phyloP scores from a whole-genome alignment of 2,113 vertebrate species.

The Dipodomys stephensi region DNA sequence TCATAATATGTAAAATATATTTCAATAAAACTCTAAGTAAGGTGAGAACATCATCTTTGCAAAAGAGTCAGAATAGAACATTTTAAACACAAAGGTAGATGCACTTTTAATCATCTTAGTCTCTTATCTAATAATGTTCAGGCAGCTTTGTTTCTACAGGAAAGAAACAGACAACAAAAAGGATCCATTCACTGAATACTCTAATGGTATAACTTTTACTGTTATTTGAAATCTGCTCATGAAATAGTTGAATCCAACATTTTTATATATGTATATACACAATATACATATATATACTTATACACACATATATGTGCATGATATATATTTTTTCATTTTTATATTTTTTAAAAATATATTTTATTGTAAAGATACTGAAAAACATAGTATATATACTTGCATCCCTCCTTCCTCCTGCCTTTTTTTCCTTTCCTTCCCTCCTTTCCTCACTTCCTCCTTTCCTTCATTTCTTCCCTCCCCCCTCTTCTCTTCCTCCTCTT shows the following conservation, averaged over 20 bases:
- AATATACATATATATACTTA: too few relatives aligned
- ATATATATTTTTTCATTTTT: too few relatives aligned
- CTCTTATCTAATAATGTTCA: neutral
- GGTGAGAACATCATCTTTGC: neutral
- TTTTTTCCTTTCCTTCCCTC: too few relatives aligned
- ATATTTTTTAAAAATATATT: too few relatives aligned
- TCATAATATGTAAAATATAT: neutral
- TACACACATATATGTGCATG: too few relatives aligned
- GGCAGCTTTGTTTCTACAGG: slow-evolving; percentile 21
- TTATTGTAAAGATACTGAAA: too few relatives aligned
- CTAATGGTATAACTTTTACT: neutral
- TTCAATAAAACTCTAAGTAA: neutral
- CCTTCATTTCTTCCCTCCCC: too few relatives aligned
- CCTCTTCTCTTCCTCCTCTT: too few relatives aligned
- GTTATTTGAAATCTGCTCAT: neutral
- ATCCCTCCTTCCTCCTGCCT: too few relatives aligned
- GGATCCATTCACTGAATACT: neutral
- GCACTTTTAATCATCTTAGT: neutral
- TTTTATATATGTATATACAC: neutral
- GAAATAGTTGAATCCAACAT: neutral
- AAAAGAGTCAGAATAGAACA: neutral
- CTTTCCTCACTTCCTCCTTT: too few relatives aligned
- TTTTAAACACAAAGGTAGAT: slow-evolving; percentile 6
- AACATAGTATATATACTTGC: too few relatives aligned
- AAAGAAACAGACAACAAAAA: neutral